phyloP scores from a whole-genome alignment of 2,797 vertebrate species.

The Chaunax sp. region DNA sequence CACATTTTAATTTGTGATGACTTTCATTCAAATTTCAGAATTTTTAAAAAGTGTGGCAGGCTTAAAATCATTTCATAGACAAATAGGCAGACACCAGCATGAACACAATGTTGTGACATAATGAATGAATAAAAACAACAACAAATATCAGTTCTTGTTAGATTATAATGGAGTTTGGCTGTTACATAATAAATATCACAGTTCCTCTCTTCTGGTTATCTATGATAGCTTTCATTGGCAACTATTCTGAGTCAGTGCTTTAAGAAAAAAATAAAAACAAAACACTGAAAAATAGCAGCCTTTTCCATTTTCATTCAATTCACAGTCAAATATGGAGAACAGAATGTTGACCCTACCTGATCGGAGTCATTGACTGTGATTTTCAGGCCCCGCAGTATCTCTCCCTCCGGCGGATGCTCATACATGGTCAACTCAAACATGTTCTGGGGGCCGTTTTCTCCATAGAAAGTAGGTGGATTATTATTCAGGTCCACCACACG shows the following conservation, averaged over 20 bases:
- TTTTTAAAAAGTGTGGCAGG: conserved; percentile 50
- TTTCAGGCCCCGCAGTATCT: conserved; percentile 93
- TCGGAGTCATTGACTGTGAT: conserved; percentile 97
- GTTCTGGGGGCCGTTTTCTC: conserved; percentile 91
- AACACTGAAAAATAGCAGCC: too few species aligned
- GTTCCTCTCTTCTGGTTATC: conserved; percentile 2
- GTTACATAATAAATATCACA: conserved; percentile 35
- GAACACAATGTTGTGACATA: conserved; percentile 9
- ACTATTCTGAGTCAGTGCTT: too few species aligned
- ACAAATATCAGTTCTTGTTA: conserved; percentile 53
- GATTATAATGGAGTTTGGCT: conserved; percentile 43
- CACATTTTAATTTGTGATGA: conserved; percentile 60
- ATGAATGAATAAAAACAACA: conserved; percentile 13
- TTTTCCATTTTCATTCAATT: neutral
- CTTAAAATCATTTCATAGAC: conserved; percentile 46
- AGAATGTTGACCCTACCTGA: conserved; percentile 83
- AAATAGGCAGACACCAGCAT: conserved; percentile 31
- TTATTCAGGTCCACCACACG: conserved; percentile 96
- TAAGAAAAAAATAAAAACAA: too few species aligned
- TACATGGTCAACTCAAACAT: conserved; percentile 94
- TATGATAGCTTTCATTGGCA: conserved; percentile 9
- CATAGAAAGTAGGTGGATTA: conserved; percentile 95
- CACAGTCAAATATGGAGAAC: neutral
- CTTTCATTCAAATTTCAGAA: conserved; percentile 41
- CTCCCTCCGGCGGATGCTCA: conserved; percentile 94